These are phyloP conservation scores for Neoseiulus cucumeris DNA, from an alignment of 1,140 invertebrate species.

Conservation along the genomic window DNA sequence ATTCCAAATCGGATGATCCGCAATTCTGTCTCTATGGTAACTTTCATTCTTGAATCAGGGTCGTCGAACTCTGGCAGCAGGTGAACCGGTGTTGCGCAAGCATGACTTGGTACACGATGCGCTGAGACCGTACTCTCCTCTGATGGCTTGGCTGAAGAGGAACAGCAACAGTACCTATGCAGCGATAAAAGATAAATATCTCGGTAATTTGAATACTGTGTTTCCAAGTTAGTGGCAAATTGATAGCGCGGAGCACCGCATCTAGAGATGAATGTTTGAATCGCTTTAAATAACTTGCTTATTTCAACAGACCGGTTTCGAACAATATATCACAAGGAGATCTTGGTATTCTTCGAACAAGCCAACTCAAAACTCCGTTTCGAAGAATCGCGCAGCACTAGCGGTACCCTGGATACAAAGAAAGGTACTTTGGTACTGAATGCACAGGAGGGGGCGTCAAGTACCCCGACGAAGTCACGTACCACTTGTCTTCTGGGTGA, in stretches of 20 bases:
- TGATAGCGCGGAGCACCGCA: too few relatives aligned
- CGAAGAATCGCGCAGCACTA: slow-evolving; percentile 18
- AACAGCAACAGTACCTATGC: not conserved
- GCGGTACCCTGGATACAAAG: slow-evolving; percentile 15
- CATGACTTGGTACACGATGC: not conserved
- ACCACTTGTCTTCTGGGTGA: slow-evolving; percentile 8
- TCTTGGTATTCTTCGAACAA: not conserved
- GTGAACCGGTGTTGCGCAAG: not conserved
- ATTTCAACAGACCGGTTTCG: not conserved
- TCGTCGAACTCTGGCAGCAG: not conserved
- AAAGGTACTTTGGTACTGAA: slow-evolving; percentile 15
- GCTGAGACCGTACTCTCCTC: not conserved
- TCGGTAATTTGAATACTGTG: not conserved
- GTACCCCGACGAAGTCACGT: slow-evolving; percentile 39
- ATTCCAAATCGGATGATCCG: too few relatives aligned
- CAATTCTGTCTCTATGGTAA: too few relatives aligned
- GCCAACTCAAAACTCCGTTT: slow-evolving; percentile 7
- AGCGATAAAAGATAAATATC: not conserved
- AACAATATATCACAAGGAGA: not conserved
- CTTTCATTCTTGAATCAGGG: not conserved
- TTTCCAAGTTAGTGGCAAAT: too few relatives aligned
- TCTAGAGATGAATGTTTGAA: too few relatives aligned
- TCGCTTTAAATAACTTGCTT: too few relatives aligned
- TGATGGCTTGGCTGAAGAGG: slow-evolving; percentile 6
- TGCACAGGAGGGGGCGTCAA: slow-evolving; percentile 34